Conservation (phyloP, 2,888 invertebrate species). For the Zygaena filipendulae region DNA sequence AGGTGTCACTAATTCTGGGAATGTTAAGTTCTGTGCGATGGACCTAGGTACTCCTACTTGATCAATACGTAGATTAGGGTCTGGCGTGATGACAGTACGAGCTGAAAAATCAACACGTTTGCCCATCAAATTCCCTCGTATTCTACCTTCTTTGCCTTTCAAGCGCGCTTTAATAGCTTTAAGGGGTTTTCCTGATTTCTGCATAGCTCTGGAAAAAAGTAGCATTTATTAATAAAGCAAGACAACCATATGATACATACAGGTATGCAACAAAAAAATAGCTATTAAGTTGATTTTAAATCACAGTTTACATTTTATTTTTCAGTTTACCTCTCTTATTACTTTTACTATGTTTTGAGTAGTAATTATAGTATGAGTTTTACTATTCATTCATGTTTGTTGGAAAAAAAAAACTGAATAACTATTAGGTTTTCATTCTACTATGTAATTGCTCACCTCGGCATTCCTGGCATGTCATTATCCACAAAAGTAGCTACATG, state of each 20-base stretch:
- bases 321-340: no score
- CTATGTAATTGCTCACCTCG: constrained; percentile 67
- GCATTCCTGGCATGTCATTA: constrained; percentile 99
- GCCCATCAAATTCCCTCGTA: constrained; percentile 99
- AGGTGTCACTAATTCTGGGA: constrained; percentile 98
- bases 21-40: constrained; percentile 98
- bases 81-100: constrained; percentile 97
- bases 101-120: constrained; percentile 99
- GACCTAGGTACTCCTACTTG: constrained; percentile 98
- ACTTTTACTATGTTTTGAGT: no score
- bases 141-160: constrained; percentile 99
- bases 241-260: constrained; percentile 1
- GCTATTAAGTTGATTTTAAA: no score
- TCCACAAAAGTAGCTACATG: constrained; percentile 98
- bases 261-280: background rate
- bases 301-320: no score
- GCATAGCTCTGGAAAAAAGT: constrained; percentile 84
- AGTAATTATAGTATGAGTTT: no score
- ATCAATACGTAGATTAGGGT: constrained; percentile 94
- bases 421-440: no score
- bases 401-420: no score
- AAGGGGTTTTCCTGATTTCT: constrained; percentile 98
- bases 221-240: no score
- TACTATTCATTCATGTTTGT: no score
- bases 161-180: constrained; percentile 97